These are phyloP conservation scores for Garrulus glandarius DNA, from an alignment of 2,797 vertebrate species.

Conservation along the genomic window DNA sequence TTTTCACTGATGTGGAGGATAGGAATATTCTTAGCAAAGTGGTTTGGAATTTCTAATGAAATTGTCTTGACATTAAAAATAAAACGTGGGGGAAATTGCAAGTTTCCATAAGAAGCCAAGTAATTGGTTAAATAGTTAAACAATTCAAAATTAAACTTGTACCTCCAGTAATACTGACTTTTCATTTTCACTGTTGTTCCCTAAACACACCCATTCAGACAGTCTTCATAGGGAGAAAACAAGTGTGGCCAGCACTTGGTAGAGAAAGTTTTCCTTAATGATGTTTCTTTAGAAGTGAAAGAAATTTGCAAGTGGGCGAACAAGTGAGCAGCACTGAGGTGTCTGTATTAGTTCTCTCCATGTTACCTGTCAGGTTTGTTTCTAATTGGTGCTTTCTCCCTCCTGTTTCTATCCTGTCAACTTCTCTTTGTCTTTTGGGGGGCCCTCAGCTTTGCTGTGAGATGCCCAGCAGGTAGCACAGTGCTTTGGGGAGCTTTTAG, in stretches of 20 bases:
- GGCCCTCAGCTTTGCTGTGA: neutral
- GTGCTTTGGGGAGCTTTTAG: neutral
- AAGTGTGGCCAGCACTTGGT: neutral
- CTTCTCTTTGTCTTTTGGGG: neutral
- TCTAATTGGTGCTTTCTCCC: neutral
- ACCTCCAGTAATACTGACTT: neutral
- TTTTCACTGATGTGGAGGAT: neutral
- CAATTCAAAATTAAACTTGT: neutral
- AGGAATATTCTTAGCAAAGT: neutral
- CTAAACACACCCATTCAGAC: neutral
- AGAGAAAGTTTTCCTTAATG: neutral
- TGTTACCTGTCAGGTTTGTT: neutral
- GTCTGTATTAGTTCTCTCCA: neutral
- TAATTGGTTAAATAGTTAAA: neutral
- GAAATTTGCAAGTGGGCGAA: neutral
- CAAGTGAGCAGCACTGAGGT: neutral
- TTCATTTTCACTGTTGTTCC: neutral
- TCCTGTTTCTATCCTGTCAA: neutral
- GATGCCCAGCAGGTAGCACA: neutral
- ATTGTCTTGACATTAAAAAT: neutral
- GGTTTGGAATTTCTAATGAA: neutral
- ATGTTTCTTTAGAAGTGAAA: neutral
- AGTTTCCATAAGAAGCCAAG: neutral
- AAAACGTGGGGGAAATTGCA: accelerated
- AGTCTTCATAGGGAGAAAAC: neutral